Evolutionary conservation across 1,140 invertebrate genomes (phyloP).

Genomic region (Melipona quadrifasciata): DNA sequence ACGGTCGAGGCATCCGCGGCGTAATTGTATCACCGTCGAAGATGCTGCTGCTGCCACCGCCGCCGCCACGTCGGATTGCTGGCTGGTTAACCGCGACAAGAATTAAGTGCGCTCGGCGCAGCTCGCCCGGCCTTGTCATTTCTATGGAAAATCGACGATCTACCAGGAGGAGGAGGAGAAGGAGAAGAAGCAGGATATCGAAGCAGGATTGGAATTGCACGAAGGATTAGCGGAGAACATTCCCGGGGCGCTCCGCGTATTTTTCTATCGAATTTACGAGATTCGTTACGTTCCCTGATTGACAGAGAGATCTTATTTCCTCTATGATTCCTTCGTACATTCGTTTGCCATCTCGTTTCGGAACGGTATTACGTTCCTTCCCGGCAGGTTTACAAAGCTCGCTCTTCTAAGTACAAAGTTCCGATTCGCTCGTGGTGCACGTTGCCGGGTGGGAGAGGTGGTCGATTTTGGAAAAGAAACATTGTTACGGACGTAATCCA

Average conservation of each 20-base stretch:
- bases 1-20: conserved; percentile 10
- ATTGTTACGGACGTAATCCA: conserved; percentile 53
- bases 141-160: not conserved
- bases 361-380: not conserved
- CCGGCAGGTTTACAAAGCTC: not conserved
- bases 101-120: not conserved
- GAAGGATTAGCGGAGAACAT: not conserved
- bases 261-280: not conserved
- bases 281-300: not conserved
- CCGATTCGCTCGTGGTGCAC: not conserved
- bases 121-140: not conserved
- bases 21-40: conserved; percentile 47
- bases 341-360: not conserved
- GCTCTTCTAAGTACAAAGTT: not conserved
- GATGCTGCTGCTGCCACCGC: not conserved
- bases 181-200: not conserved
- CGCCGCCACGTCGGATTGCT: conserved; percentile 5
- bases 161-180: not conserved
- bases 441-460: no score
- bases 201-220: not conserved
- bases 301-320: not conserved
- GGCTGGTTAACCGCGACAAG: conserved; percentile 21
- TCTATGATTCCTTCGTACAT: not conserved
- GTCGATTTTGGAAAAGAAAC: conserved; percentile 5
- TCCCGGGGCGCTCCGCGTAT: no score